Conservation (phyloP, 53 echinoderm and acorn worm species). For the Antedon mediterranea region DNA sequence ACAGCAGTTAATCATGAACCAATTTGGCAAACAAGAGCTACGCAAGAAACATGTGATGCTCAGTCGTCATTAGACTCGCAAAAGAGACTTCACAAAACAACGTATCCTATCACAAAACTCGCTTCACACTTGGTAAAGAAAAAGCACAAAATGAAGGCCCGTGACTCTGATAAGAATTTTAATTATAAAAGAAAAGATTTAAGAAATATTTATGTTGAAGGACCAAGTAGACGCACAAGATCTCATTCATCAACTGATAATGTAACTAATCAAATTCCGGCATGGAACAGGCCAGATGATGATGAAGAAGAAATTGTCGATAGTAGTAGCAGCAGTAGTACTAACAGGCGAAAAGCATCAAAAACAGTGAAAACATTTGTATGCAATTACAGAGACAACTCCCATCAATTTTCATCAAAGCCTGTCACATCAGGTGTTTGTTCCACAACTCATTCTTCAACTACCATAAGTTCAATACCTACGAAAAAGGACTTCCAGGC, state of each 20-base stretch:
- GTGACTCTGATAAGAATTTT: neutral
- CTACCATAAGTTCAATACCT: neutral
- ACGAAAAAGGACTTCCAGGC: neutral
- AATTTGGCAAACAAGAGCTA: neutral
- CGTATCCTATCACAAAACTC: neutral
- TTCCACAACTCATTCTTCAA: neutral
- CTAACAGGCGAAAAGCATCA: neutral
- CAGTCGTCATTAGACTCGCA: neutral
- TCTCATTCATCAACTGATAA: neutral
- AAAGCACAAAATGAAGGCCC: neutral
- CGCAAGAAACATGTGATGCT: neutral
- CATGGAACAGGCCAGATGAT: neutral
- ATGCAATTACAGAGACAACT: too few species aligned
- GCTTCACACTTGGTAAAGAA: neutral
- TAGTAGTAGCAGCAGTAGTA: neutral
- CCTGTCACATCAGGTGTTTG: neutral
- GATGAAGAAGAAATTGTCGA: neutral
- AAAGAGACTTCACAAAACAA: neutral
- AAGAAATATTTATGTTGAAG: neutral
- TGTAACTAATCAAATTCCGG: neutral
- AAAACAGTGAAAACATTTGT: too few species aligned
- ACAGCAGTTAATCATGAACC: neutral
- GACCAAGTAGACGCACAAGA: neutral
- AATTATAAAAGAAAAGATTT: neutral
- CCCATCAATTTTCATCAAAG: neutral